phyloP scores from a whole-genome alignment of 2,888 invertebrate genomes.

The Trichopoda pennipes region DNA sequence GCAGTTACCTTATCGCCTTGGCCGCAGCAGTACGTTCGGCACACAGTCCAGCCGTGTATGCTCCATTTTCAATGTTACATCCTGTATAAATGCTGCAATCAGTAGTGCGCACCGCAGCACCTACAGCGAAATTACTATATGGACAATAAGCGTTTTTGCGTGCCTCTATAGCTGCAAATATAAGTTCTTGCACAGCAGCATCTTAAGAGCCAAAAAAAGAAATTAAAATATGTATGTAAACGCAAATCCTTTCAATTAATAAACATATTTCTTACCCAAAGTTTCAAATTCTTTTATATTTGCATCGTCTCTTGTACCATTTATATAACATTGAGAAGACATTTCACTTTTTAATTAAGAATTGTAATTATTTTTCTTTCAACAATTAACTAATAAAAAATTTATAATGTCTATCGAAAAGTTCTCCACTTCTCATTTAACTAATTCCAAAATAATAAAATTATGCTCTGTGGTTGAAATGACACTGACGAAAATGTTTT shows the following conservation, averaged over 20 bases:
- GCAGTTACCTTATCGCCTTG: slow-evolving; percentile 84
- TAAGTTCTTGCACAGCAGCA: slow-evolving; percentile 83
- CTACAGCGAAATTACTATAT: slow-evolving; percentile 94
- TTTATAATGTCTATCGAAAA: not conserved
- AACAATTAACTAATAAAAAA: slow-evolving; percentile 1
- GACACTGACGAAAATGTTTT: no score
- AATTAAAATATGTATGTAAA: not conserved
- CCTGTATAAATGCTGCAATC: slow-evolving; percentile 87
- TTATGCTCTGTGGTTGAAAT: no score
- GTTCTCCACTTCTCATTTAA: not conserved
- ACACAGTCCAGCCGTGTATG: slow-evolving; percentile 90
- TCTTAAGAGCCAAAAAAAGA: slow-evolving; percentile 82
- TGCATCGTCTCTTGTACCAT: slow-evolving; percentile 74
- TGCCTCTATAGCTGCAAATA: slow-evolving; percentile 84
- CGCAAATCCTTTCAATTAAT: not conserved
- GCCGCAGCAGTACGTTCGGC: slow-evolving; percentile 93
- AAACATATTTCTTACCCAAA: slow-evolving; percentile 72
- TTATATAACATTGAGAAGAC: slow-evolving; percentile 72
- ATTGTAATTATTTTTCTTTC: not conserved
- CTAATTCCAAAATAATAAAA: slow-evolving; percentile 10
- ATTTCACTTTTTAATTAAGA: slow-evolving; percentile 24
- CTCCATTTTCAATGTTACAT: slow-evolving; percentile 94
- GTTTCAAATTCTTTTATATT: slow-evolving; percentile 73
- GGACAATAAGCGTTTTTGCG: slow-evolving; percentile 88
- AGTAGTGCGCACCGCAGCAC: slow-evolving; percentile 89